Percentiles rank a stretch among this genome's conserved stretches.
phyloP scores from a whole-genome alignment of 2,888 invertebrate species.

The Microdon myrmicae region DNA sequence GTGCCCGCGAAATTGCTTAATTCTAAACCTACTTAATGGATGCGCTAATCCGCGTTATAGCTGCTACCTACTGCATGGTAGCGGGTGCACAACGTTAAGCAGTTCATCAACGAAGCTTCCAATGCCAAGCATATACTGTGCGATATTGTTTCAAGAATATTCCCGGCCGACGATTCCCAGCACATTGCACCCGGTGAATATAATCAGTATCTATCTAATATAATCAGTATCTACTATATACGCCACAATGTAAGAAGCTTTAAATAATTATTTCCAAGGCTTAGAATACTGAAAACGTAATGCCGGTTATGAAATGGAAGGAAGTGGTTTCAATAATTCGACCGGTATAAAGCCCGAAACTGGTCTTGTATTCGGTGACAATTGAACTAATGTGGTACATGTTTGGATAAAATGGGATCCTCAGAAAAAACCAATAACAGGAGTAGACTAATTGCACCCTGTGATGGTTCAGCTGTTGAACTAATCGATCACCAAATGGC shows the following conservation, averaged over 20 bases:
- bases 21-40: constrained; percentile 95
- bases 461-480: constrained; percentile 97
- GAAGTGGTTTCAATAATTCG: constrained; percentile 91
- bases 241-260: constrained; percentile 93
- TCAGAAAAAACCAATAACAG: constrained; percentile 89
- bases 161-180: constrained; percentile 85
- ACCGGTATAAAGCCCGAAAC: constrained; percentile 91
- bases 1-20: constrained; percentile 92
- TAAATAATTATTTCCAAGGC: constrained; percentile 91
- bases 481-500: constrained; percentile 87
- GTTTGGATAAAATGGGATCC: constrained; percentile 99
- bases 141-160: constrained; percentile 85
- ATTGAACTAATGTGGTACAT: constrained; percentile 97
- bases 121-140: constrained; percentile 79
- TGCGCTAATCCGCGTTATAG: constrained; percentile 89
- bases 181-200: constrained; percentile 70
- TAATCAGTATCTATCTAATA: constrained; percentile 82
- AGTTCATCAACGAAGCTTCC: constrained; percentile 81
- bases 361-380: constrained; percentile 91
- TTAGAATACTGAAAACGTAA: constrained; percentile 91
- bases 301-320: constrained; percentile 91
- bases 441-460: constrained; percentile 93
- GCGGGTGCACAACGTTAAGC: constrained; percentile 94
- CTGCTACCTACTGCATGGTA: constrained; percentile 98
- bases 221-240: too few relatives aligned